Evolutionary conservation across 2,888 invertebrate genomes (phyloP).

Genomic region (Phyto melanocephala): DNA sequence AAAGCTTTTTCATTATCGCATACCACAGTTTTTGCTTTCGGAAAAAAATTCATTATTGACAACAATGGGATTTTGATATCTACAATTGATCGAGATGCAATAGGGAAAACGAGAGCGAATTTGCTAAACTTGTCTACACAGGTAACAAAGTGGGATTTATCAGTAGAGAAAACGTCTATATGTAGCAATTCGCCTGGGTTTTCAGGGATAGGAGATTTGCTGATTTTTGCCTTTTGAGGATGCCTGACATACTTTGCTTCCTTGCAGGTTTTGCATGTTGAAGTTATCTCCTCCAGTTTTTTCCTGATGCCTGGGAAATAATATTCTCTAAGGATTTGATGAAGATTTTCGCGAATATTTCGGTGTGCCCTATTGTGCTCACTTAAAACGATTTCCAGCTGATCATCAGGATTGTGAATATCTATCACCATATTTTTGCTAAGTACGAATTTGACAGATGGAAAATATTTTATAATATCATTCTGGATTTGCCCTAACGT

Average conservation of each 20-base stretch:
- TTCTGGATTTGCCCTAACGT: conserved; percentile 37
- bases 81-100: conserved; percentile 4
- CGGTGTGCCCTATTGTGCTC: conserved; percentile 45
- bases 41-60: conserved; percentile 15
- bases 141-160: neutral
- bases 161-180: conserved; percentile 12
- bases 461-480: conserved; percentile 26
- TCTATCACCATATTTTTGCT: conserved; percentile 46
- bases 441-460: conserved; percentile 22
- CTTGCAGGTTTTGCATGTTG: neutral
- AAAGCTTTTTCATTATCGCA: conserved; percentile 28
- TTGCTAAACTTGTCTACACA: conserved; percentile 16
- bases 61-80: conserved; percentile 10
- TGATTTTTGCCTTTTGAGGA: neutral
- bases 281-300: neutral
- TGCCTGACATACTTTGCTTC: conserved; percentile 14
- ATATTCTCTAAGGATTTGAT: neutral
- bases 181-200: neutral
- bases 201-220: neutral
- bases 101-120: neutral
- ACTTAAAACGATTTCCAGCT: conserved; percentile 37
- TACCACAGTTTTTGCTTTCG: neutral
- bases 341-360: neutral
- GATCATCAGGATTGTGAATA: conserved; percentile 53
- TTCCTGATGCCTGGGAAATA: conserved; percentile 14